Percentiles rank a stretch among this genome's conserved stretches.
phyloP scores from a whole-genome alignment of 2,797 vertebrate genomes.

The Chrysolophus pictus region DNA sequence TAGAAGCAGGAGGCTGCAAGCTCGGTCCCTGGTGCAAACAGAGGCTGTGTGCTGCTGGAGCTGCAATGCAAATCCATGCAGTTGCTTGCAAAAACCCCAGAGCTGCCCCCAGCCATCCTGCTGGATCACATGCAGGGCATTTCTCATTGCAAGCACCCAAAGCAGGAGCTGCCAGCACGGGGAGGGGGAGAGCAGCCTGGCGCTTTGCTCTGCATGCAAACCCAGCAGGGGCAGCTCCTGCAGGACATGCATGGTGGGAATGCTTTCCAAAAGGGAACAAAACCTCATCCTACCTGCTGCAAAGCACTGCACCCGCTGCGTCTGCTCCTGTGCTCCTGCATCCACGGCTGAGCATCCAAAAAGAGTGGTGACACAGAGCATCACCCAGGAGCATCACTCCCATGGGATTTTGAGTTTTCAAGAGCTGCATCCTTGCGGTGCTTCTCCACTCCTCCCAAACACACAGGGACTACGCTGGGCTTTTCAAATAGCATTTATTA shows the following conservation, averaged over 20 bases:
- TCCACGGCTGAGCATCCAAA: fast-evolving
- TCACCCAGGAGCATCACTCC: no score
- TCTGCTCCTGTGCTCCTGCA: neutral
- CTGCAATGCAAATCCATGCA: neutral
- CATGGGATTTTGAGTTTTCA: fast-evolving
- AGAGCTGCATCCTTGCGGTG: neutral
- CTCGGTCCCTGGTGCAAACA: fast-evolving
- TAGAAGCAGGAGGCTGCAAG: neutral
- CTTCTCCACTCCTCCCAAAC: conserved; percentile 6
- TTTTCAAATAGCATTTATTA: conserved; percentile 76
- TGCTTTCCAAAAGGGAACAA: neutral
- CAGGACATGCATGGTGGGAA: neutral
- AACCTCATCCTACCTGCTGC: conserved; percentile 39
- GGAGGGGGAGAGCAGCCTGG: neutral
- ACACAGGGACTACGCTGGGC: conserved; percentile 45
- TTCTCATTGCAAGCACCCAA: neutral
- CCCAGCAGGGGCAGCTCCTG: neutral
- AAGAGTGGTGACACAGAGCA: neutral
- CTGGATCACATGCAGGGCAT: neutral
- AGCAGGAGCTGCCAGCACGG: neutral
- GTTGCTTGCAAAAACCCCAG: fast-evolving
- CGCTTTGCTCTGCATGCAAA: neutral
- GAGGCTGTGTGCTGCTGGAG: conserved; percentile 2
- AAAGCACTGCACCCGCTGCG: neutral
- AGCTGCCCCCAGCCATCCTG: neutral